Evolutionary conservation across 1,140 invertebrate genomes (phyloP), one percentile per base, ranked within the genome.

Genomic region (Saccostrea glomerata): DNA sequence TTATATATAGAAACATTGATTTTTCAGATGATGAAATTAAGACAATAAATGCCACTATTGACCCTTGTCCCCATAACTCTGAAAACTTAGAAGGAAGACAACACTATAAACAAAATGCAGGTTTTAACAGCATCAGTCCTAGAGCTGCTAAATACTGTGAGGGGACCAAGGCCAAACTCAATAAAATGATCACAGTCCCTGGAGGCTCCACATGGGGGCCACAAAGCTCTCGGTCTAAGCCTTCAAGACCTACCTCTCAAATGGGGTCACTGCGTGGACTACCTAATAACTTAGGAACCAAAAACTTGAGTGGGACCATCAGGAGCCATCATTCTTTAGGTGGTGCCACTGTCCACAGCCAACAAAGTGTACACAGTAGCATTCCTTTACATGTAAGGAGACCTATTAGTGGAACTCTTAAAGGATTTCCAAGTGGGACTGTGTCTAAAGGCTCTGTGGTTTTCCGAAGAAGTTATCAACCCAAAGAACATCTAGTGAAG

Each of bases 401-500:
- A 54, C 40, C 40, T 0, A 12, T 55, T 40, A 84, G 20, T 12
- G 82, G 82, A 54, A 47, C 36, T 23, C 12, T 55, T 23, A 84
- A 54, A 25, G 82, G 82, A 54, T 55, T 23, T n/a, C 82, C 82
- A 20, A 54, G 40, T 55, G 54, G 40, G 82, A 55, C 82, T 7
- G 9, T 84, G 12, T n/a, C 47, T 12, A 66, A 47, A 17, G 89
- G 86, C 11, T 88, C 89, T 25, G 20, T 86, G 54, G 70, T 86
- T 36, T 87, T 90, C 58, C 86, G 86, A 63, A 56, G 86, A 25
- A 58, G 55, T 5, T 23, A 40, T 11, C 90, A 92, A 9, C 82
- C 88, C 2, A 93, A 93, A 63, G 92, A 92, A 63, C 85, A 92
- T 47, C 87, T 70, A 23, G 86, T 94, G 7, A 90, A 88, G 4